Evolutionary conservation across 2,113 vertebrate genomes (phyloP).

Genomic region (Poeciliopsis retropinna): DNA sequence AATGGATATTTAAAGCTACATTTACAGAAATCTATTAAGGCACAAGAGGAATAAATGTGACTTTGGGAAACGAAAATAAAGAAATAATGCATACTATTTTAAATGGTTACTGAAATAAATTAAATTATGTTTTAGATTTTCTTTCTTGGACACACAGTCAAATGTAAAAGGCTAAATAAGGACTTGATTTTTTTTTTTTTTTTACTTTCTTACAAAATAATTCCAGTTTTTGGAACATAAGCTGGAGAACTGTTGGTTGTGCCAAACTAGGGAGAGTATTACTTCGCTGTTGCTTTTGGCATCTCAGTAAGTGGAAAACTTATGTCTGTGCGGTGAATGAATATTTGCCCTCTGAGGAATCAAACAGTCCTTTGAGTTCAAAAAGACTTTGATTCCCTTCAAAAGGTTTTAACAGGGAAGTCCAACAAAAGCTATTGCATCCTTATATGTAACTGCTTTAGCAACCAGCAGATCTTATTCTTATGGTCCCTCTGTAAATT

Average conservation of each 20-base stretch:
- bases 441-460: constrained; percentile 24
- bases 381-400: constrained; percentile 57
- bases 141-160: constrained; percentile 23
- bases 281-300: constrained; percentile 66
- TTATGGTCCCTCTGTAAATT: constrained; percentile 21
- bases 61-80: not conserved
- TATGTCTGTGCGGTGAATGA: constrained; percentile 56
- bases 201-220: constrained; percentile 28
- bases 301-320: constrained; percentile 55
- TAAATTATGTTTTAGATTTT: not conserved
- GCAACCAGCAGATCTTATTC: constrained; percentile 9
- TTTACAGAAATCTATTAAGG: not conserved
- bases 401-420: constrained; percentile 49
- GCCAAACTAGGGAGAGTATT: constrained; percentile 39
- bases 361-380: constrained; percentile 57
- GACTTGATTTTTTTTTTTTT: constrained; percentile 21
- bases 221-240: constrained; percentile 56
- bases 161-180: constrained; percentile 37
- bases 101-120: constrained; percentile 1
- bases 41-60: not conserved
- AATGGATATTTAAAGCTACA: too few species aligned
- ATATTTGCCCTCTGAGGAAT: constrained; percentile 59
- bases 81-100: constrained; percentile 1
- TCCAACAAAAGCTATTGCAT: constrained; percentile 29
- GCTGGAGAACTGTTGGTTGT: constrained; percentile 35